A percentile compares a stretch with the other conserved stretches of the same genome.
Evolutionary conservation across 1,140 invertebrate species (phyloP).

Genomic region (Heterodera schachtii): DNA sequence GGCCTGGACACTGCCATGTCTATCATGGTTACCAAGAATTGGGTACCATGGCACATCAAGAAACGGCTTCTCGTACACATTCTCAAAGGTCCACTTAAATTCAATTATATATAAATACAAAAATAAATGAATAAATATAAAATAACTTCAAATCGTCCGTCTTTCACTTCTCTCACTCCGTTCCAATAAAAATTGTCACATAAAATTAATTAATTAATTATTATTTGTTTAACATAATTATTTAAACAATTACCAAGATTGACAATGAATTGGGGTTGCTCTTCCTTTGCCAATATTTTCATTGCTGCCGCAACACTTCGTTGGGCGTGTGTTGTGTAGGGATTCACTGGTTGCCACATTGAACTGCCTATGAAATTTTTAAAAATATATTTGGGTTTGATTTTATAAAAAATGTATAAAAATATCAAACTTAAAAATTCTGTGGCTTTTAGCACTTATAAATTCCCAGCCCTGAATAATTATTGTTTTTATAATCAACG

Average conservation of each 20-base stretch:
- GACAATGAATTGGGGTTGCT: constrained; percentile 38
- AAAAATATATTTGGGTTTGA: neutral
- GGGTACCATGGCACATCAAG: constrained; percentile 67
- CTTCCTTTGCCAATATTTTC: constrained; percentile 29
- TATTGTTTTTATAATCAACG: too few relatives aligned
- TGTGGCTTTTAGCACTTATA: neutral
- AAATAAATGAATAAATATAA: neutral
- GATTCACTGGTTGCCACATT: constrained; percentile 39
- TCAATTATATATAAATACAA: neutral
- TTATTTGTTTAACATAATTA: neutral
- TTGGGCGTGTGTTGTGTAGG: constrained; percentile 47
- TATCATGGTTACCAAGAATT: constrained; percentile 69
- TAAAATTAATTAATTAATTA: constrained; percentile 4
- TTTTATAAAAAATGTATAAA: too few relatives aligned
- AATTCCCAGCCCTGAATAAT: too few relatives aligned
- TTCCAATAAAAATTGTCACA: constrained; percentile 57
- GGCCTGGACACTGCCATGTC: constrained; percentile 66
- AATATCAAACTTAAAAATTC: too few relatives aligned
- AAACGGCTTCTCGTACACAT: constrained; percentile 41
- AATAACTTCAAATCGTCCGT: constrained; percentile 46
- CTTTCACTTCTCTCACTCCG: constrained; percentile 49
- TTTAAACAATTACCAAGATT: neutral
- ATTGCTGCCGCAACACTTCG: constrained; percentile 42
- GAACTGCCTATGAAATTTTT: constrained; percentile 17
- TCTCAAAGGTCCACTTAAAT: constrained; percentile 45